Percentiles rank a stretch among this genome's conserved stretches.
Conservation (phyloP, 2,797 vertebrate species). For the Eptatretus atami region DNA sequence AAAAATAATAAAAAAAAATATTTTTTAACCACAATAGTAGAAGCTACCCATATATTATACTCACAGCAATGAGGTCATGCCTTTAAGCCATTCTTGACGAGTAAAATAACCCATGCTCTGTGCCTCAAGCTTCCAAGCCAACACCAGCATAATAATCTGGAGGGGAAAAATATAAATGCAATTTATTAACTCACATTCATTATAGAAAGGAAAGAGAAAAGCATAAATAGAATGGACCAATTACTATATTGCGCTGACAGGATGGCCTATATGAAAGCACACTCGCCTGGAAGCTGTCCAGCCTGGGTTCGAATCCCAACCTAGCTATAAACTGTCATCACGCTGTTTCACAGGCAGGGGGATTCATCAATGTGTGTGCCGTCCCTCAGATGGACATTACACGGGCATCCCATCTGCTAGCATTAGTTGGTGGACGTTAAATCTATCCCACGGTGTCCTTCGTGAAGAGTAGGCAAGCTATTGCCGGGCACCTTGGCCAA, state of each 20-base stretch:
- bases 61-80: conserved; percentile 92
- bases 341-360: no score
- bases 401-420: no score
- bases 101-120: conserved; percentile 99
- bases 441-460: no score
- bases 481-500: no score
- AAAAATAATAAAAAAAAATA: not conserved
- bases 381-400: no score
- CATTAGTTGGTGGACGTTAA: no score
- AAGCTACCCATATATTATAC: conserved; percentile 12
- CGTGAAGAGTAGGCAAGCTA: no score
- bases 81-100: conserved; percentile 89
- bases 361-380: no score
- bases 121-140: conserved; percentile 94
- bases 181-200: not conserved
- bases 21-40: not conserved
- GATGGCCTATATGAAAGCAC: not conserved
- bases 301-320: no score
- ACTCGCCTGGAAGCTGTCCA: no score
- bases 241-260: not conserved
- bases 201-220: not conserved
- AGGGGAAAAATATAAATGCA: conserved; percentile 8
- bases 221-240: not conserved
- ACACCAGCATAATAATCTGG: conserved; percentile 93
- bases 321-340: no score